phyloP scores from a whole-genome alignment of 2,797 vertebrate genomes.

The Heteromormyrus szaboi region DNA sequence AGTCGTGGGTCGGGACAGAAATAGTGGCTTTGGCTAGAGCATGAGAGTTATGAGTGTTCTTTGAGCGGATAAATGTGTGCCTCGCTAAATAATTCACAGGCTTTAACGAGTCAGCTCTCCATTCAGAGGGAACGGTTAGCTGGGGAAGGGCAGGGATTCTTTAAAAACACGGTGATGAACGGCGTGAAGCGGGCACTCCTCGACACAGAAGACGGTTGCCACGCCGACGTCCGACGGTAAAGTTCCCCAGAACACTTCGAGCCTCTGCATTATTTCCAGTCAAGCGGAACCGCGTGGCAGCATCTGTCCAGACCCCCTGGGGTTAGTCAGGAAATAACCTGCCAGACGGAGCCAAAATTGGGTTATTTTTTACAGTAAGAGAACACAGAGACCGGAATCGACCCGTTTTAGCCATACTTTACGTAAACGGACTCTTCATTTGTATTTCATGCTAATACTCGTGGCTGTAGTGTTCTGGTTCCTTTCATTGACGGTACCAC shows the following conservation, averaged over 20 bases:
- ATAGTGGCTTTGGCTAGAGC: not conserved
- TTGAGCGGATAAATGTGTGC: constrained; percentile 12
- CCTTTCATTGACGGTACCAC: not conserved
- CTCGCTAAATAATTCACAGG: constrained; percentile 22
- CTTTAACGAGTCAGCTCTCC: constrained; percentile 1
- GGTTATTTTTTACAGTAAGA: constrained; percentile 2
- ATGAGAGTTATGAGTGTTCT: constrained; percentile 14
- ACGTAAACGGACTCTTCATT: not conserved
- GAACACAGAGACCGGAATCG: not conserved
- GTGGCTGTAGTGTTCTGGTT: not conserved
- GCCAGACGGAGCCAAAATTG: not conserved
- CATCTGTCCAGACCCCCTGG: not conserved
- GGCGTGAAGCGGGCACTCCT: not conserved
- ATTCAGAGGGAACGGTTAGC: not conserved
- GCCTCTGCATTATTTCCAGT: not conserved
- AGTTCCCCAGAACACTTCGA: not conserved
- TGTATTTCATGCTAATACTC: not conserved
- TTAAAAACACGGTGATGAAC: not conserved
- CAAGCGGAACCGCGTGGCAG: not conserved
- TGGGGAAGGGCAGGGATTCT: not conserved
- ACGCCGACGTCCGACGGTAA: not conserved
- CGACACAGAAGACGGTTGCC: not conserved
- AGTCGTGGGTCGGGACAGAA: not conserved
- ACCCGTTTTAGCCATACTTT: not conserved
- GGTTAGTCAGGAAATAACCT: constrained; percentile 7